phyloP scores from a whole-genome alignment of 2,888 invertebrate genomes.

The Pegoplata infirma region DNA sequence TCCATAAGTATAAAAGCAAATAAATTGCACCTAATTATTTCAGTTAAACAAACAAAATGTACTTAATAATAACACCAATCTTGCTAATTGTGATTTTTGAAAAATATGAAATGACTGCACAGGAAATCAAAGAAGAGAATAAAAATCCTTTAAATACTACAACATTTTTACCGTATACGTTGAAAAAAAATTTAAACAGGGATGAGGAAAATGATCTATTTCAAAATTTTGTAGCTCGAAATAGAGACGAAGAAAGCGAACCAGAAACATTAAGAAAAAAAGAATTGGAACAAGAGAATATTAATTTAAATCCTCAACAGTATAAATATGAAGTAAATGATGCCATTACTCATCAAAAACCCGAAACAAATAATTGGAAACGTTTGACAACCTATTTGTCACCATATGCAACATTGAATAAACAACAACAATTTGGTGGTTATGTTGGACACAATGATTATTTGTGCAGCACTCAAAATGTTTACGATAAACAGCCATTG shows the following conservation, averaged over 20 bases:
- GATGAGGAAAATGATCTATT: neutral
- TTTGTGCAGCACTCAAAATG: slow-evolving; percentile 3
- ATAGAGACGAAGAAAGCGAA: neutral
- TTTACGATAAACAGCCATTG: neutral
- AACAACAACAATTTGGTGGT: neutral
- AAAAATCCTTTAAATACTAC: neutral
- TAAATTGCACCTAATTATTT: neutral
- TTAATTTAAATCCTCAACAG: neutral
- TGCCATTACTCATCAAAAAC: no score
- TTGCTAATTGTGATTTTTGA: neutral
- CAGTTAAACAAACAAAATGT: slow-evolving; percentile 10
- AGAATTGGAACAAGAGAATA: neutral
- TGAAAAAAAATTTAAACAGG: slow-evolving; percentile 8
- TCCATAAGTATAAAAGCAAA: slow-evolving; percentile 14
- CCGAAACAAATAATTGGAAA: slow-evolving; percentile 40
- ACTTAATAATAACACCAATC: neutral
- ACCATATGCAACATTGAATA: neutral
- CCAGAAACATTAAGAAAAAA: neutral
- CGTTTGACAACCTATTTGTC: slow-evolving; percentile 9
- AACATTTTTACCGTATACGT: slow-evolving; percentile 28
- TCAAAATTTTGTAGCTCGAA: neutral
- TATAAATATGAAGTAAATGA: no score
- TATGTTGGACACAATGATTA: neutral
- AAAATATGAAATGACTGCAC: neutral
- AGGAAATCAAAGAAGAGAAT: neutral